Evolutionary conservation across 2,888 invertebrate genomes (phyloP).

Genomic region (Sesia bembeciformis): DNA sequence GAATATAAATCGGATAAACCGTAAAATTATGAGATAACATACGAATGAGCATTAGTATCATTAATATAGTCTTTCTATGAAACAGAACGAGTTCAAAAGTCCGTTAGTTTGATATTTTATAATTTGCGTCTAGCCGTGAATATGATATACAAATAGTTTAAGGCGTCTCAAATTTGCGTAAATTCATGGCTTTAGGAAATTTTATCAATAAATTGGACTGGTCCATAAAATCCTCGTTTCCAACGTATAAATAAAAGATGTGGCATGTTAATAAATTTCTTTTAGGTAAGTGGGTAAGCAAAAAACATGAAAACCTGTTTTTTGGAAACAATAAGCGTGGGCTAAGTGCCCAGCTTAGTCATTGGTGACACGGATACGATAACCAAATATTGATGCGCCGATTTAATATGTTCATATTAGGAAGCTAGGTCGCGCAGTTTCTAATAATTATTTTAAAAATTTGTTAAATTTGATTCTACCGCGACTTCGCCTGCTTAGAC

Average conservation of each 20-base stretch:
- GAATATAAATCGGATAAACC: background rate
- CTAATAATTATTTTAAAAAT: too few relatives aligned
- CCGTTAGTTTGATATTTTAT: background rate
- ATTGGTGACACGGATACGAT: slow-evolving; percentile 35
- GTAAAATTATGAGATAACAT: background rate
- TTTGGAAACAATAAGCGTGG: slow-evolving; percentile 30
- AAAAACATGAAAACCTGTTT: slow-evolving; percentile 24
- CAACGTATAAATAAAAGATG: background rate
- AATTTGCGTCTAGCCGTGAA: background rate
- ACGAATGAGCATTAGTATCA: background rate
- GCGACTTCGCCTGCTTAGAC: too few relatives aligned
- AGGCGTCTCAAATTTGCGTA: background rate
- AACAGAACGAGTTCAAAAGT: background rate
- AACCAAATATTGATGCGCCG: slow-evolving; percentile 38
- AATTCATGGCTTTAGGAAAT: background rate
- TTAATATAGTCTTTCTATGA: background rate
- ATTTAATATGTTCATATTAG: slow-evolving; percentile 1
- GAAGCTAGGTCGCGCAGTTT: background rate
- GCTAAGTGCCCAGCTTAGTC: slow-evolving; percentile 41
- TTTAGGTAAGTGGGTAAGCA: slow-evolving; percentile 32
- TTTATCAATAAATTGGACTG: background rate
- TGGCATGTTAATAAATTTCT: slow-evolving; percentile 7
- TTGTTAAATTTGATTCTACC: too few relatives aligned
- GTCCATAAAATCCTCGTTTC: background rate
- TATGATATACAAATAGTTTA: background rate